A percentile compares a stretch with the other conserved stretches of the same genome.
phyloP scores from a whole-genome alignment of 1,140 invertebrate genomes.

The Choristoneura fumiferana region DNA sequence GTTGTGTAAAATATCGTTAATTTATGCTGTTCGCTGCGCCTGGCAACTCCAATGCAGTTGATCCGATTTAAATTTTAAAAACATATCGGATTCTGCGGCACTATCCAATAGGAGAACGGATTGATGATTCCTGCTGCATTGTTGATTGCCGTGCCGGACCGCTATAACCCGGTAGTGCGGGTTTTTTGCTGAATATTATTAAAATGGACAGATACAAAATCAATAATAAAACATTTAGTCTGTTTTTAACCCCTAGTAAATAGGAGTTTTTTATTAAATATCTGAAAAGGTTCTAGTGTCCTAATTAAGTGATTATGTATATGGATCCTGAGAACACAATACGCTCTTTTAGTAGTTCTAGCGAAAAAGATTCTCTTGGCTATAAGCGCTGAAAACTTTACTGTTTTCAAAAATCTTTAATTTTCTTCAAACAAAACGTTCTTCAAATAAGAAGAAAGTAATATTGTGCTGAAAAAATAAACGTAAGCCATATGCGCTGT shows the following conservation, averaged over 20 bases:
- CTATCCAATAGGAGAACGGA: conserved; percentile 3
- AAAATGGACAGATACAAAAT: not conserved
- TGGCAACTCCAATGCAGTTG: not conserved
- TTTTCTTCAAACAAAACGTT: no score
- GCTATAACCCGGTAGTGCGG: not conserved
- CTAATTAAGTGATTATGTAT: no score
- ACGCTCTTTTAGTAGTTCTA: no score
- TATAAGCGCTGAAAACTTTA: no score
- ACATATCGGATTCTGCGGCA: conserved; percentile 3
- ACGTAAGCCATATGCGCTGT: no score
- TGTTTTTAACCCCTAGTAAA: not conserved
- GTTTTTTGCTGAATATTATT: not conserved
- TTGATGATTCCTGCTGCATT: conserved; percentile 2
- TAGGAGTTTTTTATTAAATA: not conserved
- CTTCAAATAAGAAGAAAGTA: no score
- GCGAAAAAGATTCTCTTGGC: no score
- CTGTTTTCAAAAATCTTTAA: no score
- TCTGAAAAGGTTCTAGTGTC: not conserved
- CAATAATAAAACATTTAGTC: not conserved
- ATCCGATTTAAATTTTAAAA: conserved; percentile 19
- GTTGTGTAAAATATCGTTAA: no score
- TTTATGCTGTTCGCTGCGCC: no score
- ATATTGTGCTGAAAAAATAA: no score
- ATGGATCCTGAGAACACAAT: no score
- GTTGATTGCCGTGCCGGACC: not conserved